Conservation (phyloP, 1,140 invertebrate genomes). For the Dendroctonus ponderosae region DNA sequence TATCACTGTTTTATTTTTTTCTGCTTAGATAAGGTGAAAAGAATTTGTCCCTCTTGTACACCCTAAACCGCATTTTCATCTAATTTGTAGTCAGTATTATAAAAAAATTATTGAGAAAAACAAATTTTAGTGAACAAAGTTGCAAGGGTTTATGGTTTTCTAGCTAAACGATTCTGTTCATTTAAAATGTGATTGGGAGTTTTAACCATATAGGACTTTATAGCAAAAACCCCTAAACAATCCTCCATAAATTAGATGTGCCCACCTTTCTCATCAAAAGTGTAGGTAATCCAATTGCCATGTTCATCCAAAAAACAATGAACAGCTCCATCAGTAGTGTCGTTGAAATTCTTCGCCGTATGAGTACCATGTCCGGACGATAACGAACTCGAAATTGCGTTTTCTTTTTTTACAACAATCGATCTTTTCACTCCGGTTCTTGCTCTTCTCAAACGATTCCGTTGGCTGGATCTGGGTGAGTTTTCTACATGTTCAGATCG, state of each 20-base stretch:
- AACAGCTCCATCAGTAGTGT: conserved; percentile 82
- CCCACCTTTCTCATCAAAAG: conserved; percentile 75
- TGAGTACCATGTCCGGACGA: conserved; percentile 59
- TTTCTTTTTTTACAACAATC: conserved; percentile 45
- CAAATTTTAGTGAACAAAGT: too few relatives aligned
- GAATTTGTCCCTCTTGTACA: too few relatives aligned
- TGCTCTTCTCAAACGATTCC: conserved; percentile 18
- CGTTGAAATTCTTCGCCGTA: conserved; percentile 80
- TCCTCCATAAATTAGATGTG: too few relatives aligned
- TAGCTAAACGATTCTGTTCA: too few relatives aligned
- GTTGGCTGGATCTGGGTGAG: conserved; percentile 30
- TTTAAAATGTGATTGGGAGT: too few relatives aligned
- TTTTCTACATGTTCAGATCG: conserved; percentile 7
- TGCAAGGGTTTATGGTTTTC: too few relatives aligned
- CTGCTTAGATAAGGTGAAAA: too few relatives aligned
- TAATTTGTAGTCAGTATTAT: too few relatives aligned
- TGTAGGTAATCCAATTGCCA: conserved; percentile 76
- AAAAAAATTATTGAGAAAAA: too few relatives aligned
- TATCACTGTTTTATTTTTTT: too few relatives aligned
- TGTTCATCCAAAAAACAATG: conserved; percentile 79
- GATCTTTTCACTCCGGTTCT: conserved; percentile 22
- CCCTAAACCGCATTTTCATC: background rate
- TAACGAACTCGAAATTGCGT: conserved; percentile 43
- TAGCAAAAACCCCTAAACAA: too few relatives aligned
- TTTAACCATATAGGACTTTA: too few relatives aligned